Conservation (phyloP, 2,113 vertebrate species). For the Petrocephalus microphthalmus region DNA sequence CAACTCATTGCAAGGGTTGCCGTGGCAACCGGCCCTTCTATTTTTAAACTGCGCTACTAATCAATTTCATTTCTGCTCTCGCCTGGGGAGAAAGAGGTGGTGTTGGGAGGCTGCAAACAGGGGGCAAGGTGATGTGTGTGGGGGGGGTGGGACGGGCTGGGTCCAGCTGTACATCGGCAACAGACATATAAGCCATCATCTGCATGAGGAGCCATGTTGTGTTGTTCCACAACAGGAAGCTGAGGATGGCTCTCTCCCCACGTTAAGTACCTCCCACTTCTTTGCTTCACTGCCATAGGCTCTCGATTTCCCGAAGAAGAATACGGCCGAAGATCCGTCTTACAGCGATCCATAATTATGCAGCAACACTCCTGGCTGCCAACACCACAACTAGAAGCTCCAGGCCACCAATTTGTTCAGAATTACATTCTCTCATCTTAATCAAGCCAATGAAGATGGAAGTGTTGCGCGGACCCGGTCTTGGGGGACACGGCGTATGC, state of each 20-base stretch:
- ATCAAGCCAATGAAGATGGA: slow-evolving; percentile 2
- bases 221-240: neutral
- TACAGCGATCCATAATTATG: neutral
- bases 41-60: slow-evolving; percentile 50
- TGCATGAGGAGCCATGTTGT: neutral
- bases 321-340: neutral
- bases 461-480: neutral
- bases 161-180: neutral
- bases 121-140: slow-evolving; percentile 24
- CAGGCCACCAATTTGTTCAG: slow-evolving; percentile 7
- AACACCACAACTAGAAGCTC: neutral
- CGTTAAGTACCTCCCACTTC: neutral
- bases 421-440: slow-evolving; percentile 5
- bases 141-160: neutral
- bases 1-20: slow-evolving; percentile 41
- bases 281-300: neutral
- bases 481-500: neutral
- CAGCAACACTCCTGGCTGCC: neutral
- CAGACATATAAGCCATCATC: neutral
- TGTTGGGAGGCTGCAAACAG: slow-evolving; percentile 5
- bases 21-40: slow-evolving; percentile 44
- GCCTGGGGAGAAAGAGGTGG: slow-evolving; percentile 32
- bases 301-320: neutral
- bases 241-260: neutral
- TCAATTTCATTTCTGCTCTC: slow-evolving; percentile 49